Percentiles rank a stretch among this genome's conserved stretches.
Evolutionary conservation across 2,113 vertebrate species (phyloP).

Genomic region (Calidris pygmaea): DNA sequence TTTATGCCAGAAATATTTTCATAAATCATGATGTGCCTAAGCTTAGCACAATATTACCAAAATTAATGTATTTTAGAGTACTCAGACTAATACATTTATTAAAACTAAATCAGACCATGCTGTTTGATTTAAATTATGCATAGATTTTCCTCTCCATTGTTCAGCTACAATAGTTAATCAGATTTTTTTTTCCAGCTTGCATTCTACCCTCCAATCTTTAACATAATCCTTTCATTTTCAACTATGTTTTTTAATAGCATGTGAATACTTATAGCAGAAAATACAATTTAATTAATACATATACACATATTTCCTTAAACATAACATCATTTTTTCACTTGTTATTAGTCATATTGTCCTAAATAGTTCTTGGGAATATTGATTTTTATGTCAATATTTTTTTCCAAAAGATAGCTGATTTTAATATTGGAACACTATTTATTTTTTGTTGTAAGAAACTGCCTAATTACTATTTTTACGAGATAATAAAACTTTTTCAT

Average conservation of each 20-base stretch:
- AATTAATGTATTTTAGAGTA: not conserved
- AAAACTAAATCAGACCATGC: not conserved
- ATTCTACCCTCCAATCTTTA: not conserved
- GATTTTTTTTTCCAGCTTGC: not conserved
- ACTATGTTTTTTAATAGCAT: not conserved
- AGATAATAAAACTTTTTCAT: slow-evolving; percentile 15
- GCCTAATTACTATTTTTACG: not conserved
- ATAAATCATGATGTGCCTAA: not conserved
- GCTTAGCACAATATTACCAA: not conserved
- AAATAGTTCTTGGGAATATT: not conserved
- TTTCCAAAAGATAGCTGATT: slow-evolving; percentile 13
- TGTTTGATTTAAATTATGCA: not conserved
- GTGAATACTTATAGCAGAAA: not conserved
- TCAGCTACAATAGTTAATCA: not conserved
- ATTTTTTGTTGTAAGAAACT: slow-evolving; percentile 34
- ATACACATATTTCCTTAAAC: not conserved
- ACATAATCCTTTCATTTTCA: not conserved
- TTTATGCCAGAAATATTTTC: not conserved
- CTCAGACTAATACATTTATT: not conserved
- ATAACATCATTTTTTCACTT: not conserved
- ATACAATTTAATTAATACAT: not conserved
- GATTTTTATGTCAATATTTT: not conserved
- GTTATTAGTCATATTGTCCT: not conserved
- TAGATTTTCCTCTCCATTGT: not conserved
- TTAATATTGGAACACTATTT: slow-evolving; percentile 25